A percentile compares a stretch with the other conserved stretches of the same genome.
These are phyloP conservation scores for Sarcophaga variegata DNA, from an alignment of 2,888 invertebrate genomes.

Conservation along the genomic window DNA sequence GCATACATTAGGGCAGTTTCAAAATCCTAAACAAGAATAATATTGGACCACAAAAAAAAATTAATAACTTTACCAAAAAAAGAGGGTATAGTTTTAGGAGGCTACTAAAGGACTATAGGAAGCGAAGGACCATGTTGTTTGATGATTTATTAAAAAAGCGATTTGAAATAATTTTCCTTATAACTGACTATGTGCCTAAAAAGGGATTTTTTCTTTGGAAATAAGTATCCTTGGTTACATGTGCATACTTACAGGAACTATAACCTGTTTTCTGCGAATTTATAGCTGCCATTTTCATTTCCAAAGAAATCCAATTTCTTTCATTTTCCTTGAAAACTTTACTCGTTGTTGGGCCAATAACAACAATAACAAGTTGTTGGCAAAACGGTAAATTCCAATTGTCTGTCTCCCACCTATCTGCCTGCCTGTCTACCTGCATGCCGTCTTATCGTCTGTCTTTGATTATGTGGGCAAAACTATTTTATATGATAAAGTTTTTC, in stretches of 20 bases:
- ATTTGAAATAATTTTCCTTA: too few species aligned
- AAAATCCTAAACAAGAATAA: constrained; percentile 8
- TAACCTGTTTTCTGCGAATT: not conserved
- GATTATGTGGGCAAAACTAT: constrained; percentile 19
- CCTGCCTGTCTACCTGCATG: too few species aligned
- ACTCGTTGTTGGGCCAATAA: not conserved
- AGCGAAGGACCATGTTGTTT: too few species aligned
- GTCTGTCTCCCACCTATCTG: not conserved
- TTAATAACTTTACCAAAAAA: not conserved
- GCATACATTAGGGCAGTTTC: constrained; percentile 46
- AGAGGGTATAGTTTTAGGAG: not conserved
- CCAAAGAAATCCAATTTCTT: not conserved
- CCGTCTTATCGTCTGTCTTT: too few species aligned
- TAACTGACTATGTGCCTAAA: too few species aligned
- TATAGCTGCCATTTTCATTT: not conserved
- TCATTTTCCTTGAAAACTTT: not conserved
- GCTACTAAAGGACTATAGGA: not conserved
- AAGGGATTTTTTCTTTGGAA: not conserved
- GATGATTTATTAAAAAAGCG: too few species aligned
- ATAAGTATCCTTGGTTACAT: not conserved
- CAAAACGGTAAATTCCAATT: not conserved
- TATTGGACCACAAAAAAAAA: not conserved
- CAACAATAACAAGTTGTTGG: not conserved
- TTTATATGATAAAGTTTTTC: constrained; percentile 42
- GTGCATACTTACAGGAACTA: not conserved